Base-by-base conservation (phyloP, 2,113 vertebrate species). In the Halichoerus grypus region DNA sequence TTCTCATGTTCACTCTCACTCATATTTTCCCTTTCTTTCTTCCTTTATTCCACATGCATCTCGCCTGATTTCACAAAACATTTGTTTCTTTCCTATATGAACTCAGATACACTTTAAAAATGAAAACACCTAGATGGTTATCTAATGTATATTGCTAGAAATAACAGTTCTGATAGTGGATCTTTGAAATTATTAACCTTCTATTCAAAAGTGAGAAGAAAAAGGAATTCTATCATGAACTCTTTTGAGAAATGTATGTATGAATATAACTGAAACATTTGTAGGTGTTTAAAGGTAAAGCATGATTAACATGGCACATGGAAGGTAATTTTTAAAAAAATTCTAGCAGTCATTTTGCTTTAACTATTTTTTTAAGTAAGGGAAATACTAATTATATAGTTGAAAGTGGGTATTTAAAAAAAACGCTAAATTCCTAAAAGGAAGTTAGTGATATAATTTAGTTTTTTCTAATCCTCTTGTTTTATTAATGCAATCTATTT, bases 51-150 rank as follows among this genome's bases (percentile, higher is more conserved):
- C 49, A 77, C 15, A 18, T 57, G 21, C 31, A 46, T 90, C 19
- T 72, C 65, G 28, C 31, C 61, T 36, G 5, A 61, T 39, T 79
- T 84, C 82, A 79, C 7, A 16, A 72, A 59, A 46, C 22, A 81
- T 59, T 85, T 92, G 4, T 24, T 83, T 80, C 57, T 79, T 92
- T 90, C 24, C 33, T 86, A 3, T 14, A 28, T 72, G 8, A 92
- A 94, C 46, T 51, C 19, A 69, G 59, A 69, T 28, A 80, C 13
- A 86, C 24, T 92, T 88, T 59, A 46, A 55, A 97, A 84, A 95
- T 46, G 14, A 87, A 95, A 88, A 51, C 14, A 53, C 4, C 13
- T 67, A 42, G 3, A 46, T 93, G 26, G 13, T 67, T 94, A 55
- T 39, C 19, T 77, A 61, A 61, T 81, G 9, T 1, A 57, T 72